Evolutionary conservation across 2,113 vertebrate species (phyloP).

Genomic region (Vulpes lagopus): DNA sequence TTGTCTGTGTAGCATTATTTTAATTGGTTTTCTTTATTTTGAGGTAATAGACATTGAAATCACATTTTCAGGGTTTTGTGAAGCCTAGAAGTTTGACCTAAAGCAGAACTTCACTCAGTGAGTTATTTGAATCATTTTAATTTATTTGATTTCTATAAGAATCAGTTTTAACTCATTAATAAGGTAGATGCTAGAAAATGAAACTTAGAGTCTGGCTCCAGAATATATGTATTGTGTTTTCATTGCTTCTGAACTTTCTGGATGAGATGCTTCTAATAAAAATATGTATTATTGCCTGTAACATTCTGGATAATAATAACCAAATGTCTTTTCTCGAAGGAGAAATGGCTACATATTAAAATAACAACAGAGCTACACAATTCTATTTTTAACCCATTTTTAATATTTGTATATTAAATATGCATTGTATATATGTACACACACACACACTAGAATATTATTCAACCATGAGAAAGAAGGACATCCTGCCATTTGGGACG

Average conservation of each 20-base stretch:
- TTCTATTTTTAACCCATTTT: constrained; percentile 18
- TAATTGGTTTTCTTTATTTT: constrained; percentile 76
- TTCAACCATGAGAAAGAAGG: neutral
- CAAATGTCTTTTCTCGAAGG: neutral
- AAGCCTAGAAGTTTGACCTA: constrained; percentile 25
- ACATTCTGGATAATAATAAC: neutral
- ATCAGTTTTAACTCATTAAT: constrained; percentile 31
- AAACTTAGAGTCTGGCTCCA: neutral
- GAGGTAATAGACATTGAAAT: constrained; percentile 4
- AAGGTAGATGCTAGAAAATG: neutral
- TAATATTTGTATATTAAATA: neutral
- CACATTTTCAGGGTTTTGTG: constrained; percentile 55
- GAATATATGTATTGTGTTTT: neutral
- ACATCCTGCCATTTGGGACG: neutral
- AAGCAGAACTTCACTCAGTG: constrained; percentile 22
- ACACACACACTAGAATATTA: neutral
- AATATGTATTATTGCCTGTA: neutral
- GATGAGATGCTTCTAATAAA: constrained; percentile 37
- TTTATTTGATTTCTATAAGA: constrained; percentile 28
- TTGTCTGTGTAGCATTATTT: constrained; percentile 39
- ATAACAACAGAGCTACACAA: neutral
- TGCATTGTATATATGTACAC: neutral
- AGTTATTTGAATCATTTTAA: constrained; percentile 51
- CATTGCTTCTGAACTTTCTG: neutral
- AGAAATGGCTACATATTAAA: constrained; percentile 18